Base-by-base conservation (phyloP, 2,797 vertebrate species). In the Rousettus madagascariensis region DNA sequence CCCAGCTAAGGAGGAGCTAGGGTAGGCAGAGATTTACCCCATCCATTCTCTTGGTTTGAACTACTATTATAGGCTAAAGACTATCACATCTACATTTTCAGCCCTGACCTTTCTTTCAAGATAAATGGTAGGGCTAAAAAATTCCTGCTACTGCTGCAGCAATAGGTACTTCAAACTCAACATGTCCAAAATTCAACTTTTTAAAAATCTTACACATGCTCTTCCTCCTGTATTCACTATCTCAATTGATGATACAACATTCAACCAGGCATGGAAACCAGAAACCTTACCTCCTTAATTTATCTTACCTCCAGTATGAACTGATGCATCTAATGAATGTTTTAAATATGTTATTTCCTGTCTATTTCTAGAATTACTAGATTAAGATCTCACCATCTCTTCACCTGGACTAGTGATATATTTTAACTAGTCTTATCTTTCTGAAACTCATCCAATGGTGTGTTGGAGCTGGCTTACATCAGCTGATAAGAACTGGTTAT, bases 161-260 rank as follows among this genome's bases (percentile, higher is more conserved):
- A 57, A 30, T n/a, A 87, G 63, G 78, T 82, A 80, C 11, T 51
- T 85, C 38, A 88, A 90, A 80, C 7, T 84, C 28, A 92, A 53
- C 28, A 68, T 79, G 53, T 57, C 33, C 57, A 83, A 80, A 95
- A 91, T 11, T 49, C n/a, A 97, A 90, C n/a, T 33, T 82, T 28
- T 77, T 38, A 55, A 63, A 82, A 89, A 55, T 6, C 2, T 19
- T 82, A 59, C 59, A 86, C 1, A 19, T 91, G 10, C 38, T 61
- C 8, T 78, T 92, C 36, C 33, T 77, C 33, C 28, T 89, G 10
- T 71, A 83, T 66, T 57, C 30, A 74, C 36, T 53, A 46, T 96
- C 71, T 89, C 46, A 75, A 5, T 38, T 46, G 51, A 24, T 43
- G 13, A 61, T 6, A 78, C 20, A 51, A 90, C 26, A 57, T 89